These are phyloP conservation scores for Spilogale gracilis DNA, from an alignment of 2,113 vertebrate genomes.

Conservation along the genomic window DNA sequence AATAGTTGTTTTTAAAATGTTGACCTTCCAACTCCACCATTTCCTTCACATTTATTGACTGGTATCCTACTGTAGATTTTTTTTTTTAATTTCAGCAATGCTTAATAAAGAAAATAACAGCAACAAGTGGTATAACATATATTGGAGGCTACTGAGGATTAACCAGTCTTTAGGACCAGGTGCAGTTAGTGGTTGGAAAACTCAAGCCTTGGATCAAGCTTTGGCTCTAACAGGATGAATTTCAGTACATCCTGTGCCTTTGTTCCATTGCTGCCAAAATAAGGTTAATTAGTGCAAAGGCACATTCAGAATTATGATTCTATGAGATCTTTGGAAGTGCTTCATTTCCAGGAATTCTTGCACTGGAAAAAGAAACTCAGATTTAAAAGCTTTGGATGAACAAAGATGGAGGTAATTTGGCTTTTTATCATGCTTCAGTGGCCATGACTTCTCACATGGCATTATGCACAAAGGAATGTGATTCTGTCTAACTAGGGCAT, in stretches of 20 bases:
- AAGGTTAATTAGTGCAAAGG: background rate
- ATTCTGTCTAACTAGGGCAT: background rate
- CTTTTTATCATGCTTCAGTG: background rate
- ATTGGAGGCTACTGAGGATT: background rate
- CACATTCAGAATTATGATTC: background rate
- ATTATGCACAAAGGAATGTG: background rate
- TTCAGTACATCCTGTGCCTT: accelerated
- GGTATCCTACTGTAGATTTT: background rate
- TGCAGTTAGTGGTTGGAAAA: background rate
- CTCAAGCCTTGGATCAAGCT: background rate
- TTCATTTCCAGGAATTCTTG: constrained; percentile 31
- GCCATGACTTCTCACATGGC: background rate
- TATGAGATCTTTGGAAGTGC: background rate
- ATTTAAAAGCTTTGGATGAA: constrained; percentile 27
- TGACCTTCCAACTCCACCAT: background rate
- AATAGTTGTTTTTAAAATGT: background rate
- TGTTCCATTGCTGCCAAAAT: background rate
- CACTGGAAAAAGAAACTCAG: background rate
- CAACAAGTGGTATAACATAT: background rate
- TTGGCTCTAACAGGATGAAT: background rate
- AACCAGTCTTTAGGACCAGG: background rate
- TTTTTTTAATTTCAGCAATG: background rate
- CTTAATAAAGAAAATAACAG: background rate
- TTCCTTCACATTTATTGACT: background rate
- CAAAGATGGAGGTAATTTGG: background rate